Percentiles rank a stretch among this genome's conserved stretches.
Evolutionary conservation across 2,888 invertebrate species (phyloP).

Genomic region (Prosapia bicincta): DNA sequence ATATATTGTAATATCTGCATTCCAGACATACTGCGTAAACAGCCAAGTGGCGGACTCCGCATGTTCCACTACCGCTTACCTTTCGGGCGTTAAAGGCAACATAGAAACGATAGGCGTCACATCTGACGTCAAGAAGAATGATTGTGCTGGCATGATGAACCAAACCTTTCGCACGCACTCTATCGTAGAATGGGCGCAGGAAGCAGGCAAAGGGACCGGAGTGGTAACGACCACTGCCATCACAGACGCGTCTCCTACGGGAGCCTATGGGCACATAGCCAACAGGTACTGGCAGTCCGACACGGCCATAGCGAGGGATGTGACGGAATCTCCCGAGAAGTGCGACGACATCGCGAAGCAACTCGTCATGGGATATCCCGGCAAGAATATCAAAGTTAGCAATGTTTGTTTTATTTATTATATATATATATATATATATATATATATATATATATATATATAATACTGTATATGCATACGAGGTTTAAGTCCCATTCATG

Average conservation of each 20-base stretch:
- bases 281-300: conserved; percentile 70
- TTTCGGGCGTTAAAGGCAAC: conserved; percentile 69
- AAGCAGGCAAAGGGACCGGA: conserved; percentile 61
- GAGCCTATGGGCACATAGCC: conserved; percentile 67
- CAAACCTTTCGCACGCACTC: conserved; percentile 57
- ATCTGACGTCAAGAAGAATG: conserved; percentile 45
- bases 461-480: no score
- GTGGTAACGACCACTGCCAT: conserved; percentile 46
- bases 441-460: no score
- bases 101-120: conserved; percentile 61
- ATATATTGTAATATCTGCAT: no score
- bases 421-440: no score
- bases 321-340: conserved; percentile 42
- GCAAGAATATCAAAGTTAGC: conserved; percentile 62
- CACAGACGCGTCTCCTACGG: conserved; percentile 76
- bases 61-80: conserved; percentile 66
- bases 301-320: conserved; percentile 51
- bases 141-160: conserved; percentile 54
- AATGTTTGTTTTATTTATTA: no score
- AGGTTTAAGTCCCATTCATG: no score
- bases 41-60: conserved; percentile 73
- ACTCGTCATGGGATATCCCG: conserved; percentile 61
- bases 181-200: conserved; percentile 68
- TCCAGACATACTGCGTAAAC: conserved; percentile 45
- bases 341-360: conserved; percentile 74